Conservation (phyloP, 2,113 vertebrate species). For the Seriola aureovittata region DNA sequence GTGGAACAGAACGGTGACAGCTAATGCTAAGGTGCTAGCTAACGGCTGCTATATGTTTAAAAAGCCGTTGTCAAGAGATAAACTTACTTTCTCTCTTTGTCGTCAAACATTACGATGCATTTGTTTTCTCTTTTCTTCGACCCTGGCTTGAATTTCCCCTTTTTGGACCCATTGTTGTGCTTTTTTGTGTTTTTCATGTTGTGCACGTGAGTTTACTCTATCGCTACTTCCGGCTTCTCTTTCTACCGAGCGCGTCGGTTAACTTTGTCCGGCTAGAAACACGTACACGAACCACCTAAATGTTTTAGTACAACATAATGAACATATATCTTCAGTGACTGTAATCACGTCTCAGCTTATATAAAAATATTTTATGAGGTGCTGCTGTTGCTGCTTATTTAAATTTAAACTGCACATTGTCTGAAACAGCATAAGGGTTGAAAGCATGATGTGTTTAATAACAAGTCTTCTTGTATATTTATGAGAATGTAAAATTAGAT, state of each 20-base stretch:
- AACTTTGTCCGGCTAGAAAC: conserved; percentile 50
- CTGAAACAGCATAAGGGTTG: background rate
- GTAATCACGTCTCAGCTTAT: background rate
- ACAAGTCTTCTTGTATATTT: background rate
- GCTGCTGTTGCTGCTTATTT: background rate
- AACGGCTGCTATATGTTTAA: background rate
- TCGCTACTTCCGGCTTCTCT: conserved; percentile 9
- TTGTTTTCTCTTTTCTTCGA: conserved; percentile 80
- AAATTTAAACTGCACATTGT: background rate
- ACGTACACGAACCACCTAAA: rapidly evolving
- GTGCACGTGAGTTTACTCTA: conserved; percentile 52
- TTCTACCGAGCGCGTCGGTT: background rate
- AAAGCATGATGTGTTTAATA: background rate
- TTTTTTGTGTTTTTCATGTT: conserved; percentile 71
- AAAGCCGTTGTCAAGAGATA: background rate
- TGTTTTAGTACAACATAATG: background rate
- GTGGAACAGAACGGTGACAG: background rate
- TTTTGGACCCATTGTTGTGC: conserved; percentile 48
- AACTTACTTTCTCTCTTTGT: conserved; percentile 83
- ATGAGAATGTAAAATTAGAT: background rate
- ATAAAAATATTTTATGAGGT: background rate
- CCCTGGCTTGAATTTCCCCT: conserved; percentile 64
- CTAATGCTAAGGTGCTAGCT: conserved; percentile 29
- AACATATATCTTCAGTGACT: background rate
- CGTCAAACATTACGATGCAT: conserved; percentile 81